A percentile compares a stretch with the other conserved stretches of the same genome.
Conservation (phyloP, 2,888 invertebrate genomes). For the Eremobia ochroleuca region DNA sequence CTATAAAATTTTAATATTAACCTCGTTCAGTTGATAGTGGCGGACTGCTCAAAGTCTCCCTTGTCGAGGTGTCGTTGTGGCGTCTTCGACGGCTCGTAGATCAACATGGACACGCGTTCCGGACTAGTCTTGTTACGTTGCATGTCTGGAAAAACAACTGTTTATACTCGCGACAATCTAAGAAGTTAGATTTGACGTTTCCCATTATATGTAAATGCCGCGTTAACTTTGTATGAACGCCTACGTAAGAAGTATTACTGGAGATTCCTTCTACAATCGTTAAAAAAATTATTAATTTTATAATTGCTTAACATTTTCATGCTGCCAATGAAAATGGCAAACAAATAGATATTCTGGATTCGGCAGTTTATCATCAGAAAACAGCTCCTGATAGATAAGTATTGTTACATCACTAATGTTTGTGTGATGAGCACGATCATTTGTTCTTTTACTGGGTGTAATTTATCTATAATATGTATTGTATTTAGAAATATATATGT, state of each 20-base stretch:
- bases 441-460: too few species aligned
- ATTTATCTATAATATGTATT: too few species aligned
- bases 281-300: too few species aligned
- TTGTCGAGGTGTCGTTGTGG: slow-evolving; percentile 81
- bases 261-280: too few species aligned
- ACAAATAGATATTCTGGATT: background rate
- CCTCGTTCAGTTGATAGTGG: slow-evolving; percentile 75
- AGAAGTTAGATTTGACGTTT: background rate
- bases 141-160: slow-evolving; percentile 75
- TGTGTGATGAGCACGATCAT: too few species aligned
- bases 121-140: slow-evolving; percentile 87
- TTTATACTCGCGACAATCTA: background rate
- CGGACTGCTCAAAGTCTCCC: slow-evolving; percentile 82
- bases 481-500: too few species aligned
- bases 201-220: background rate
- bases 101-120: slow-evolving; percentile 81
- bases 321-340: too few species aligned
- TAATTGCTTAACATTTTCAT: background rate
- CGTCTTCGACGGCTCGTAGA: slow-evolving; percentile 83
- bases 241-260: too few species aligned
- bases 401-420: background rate
- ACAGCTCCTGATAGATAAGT: background rate
- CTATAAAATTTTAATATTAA: slow-evolving; percentile 1
- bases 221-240: too few species aligned
- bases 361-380: background rate